Base-by-base conservation (phyloP, 2,113 vertebrate genomes). In the Gnathonemus longibarbis region DNA sequence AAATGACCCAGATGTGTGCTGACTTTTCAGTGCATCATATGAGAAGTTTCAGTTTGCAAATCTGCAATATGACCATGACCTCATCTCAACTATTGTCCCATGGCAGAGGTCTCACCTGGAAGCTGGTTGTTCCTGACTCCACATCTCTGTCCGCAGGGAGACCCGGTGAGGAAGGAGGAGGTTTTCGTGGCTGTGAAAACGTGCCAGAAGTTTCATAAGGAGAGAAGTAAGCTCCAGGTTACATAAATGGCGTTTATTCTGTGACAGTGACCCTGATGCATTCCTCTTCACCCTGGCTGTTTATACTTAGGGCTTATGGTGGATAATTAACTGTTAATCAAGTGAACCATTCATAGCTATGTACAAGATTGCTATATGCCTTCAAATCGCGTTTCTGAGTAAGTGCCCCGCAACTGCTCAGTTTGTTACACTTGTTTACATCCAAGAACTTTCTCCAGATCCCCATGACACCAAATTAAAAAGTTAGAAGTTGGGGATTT, bases 141-240 rank as follows among this genome's bases (percentile, higher is more conserved):
- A 3, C 49, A 1, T 89, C 24, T 85, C 24, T 93, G 94, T 83
- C 49, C 15, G 0, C 53, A 98, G 98, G 97, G 95, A 91, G 93
- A 95, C 83, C 96, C 96, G 74, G 95, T 97, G 92, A 94, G 95
- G 35, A 96, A 96, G 87, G 94, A 95, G 70, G 95, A 97, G 62
- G 52, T 99, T 86, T 98, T 98, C 96, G 96, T 99, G 93, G 98
- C 97, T 90, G 97, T 99, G 84, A 98, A 99, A 96, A 98, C 98
- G 1, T 98, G 97, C 94, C 95, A 92, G 91, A 98, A 96, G 92
- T 98, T 98, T 95, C 97, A 99, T 90, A 93, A 90, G 46, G 96
- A 98, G 27, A 96, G 97, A 97, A 97, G 74, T 80, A 80, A 80
- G 74, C 15, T 80, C 15, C 74, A 42, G 13, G 74, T 42, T 39